phyloP scores from a whole-genome alignment of 2,113 vertebrate genomes.

The Semicossyphus pulcher region DNA sequence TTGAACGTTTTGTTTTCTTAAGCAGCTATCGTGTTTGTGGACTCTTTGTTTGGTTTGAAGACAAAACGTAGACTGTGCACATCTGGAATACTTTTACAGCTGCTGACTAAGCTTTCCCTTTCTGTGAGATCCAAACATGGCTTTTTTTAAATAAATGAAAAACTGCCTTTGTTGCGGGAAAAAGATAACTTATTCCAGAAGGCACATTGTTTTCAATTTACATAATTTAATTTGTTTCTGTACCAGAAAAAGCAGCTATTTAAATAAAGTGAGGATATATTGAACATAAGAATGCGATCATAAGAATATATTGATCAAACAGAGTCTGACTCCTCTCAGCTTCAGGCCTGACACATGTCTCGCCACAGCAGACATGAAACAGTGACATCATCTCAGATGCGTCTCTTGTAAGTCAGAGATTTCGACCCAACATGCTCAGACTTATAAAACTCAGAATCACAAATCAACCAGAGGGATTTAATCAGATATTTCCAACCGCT shows the following conservation, averaged over 20 bases:
- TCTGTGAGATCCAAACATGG: not conserved
- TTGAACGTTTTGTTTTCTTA: not conserved
- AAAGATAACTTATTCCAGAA: not conserved
- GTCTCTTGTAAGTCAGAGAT: constrained; percentile 11
- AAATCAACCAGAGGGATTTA: constrained; percentile 52
- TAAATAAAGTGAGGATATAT: not conserved
- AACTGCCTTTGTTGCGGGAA: not conserved
- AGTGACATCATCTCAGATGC: constrained; percentile 46
- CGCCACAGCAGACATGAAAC: constrained; percentile 25
- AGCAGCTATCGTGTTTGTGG: not conserved
- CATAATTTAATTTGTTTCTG: not conserved
- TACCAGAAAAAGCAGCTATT: not conserved
- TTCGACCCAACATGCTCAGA: constrained; percentile 17
- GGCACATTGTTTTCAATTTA: not conserved
- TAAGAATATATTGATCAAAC: constrained; percentile 1
- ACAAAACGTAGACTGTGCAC: not conserved
- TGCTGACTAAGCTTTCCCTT: not conserved
- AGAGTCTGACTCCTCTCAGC: not conserved
- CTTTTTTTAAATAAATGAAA: not conserved
- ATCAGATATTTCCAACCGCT: constrained; percentile 48
- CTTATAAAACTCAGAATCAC: constrained; percentile 38
- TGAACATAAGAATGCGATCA: constrained; percentile 4
- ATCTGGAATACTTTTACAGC: too few species aligned
- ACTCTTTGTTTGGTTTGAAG: too few species aligned
- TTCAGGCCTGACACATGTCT: constrained; percentile 3